These are phyloP conservation scores for Agonopterix alstromeriana DNA, from an alignment of 2,888 invertebrate genomes.

Conservation along the genomic window DNA sequence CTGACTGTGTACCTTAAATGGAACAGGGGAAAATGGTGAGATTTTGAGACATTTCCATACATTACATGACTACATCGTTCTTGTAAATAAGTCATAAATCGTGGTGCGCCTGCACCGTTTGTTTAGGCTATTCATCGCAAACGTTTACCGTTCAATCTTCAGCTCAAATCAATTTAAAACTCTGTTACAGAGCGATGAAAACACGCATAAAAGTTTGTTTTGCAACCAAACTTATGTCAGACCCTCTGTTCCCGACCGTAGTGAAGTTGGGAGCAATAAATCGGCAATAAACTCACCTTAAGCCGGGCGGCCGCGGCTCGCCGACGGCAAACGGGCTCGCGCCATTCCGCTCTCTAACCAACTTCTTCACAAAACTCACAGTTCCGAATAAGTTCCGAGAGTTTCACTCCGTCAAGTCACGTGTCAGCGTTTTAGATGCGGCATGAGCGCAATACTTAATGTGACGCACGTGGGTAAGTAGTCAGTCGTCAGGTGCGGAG, in stretches of 20 bases:
- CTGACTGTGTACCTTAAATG: no score
- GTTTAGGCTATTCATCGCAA: slow-evolving; percentile 33
- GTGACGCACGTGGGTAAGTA: slow-evolving; percentile 64
- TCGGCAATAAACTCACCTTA: slow-evolving; percentile 75
- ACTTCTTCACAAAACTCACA: slow-evolving; percentile 71
- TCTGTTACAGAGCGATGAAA: slow-evolving; percentile 28
- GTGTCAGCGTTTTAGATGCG: slow-evolving; percentile 68
- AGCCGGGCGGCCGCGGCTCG: slow-evolving; percentile 62
- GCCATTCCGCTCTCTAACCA: slow-evolving; percentile 59
- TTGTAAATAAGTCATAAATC: not conserved
- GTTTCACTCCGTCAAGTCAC: slow-evolving; percentile 69
- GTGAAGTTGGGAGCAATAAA: slow-evolving; percentile 59
- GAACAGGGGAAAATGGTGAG: no score
- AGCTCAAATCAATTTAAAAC: slow-evolving; percentile 31
- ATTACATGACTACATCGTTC: no score
- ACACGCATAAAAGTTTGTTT: slow-evolving; percentile 59
- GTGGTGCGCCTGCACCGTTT: slow-evolving; percentile 9
- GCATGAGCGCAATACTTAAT: slow-evolving; percentile 72
- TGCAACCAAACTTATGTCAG: slow-evolving; percentile 45
- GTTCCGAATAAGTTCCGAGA: slow-evolving; percentile 49
- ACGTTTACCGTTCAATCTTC: slow-evolving; percentile 19
- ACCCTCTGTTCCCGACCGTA: slow-evolving; percentile 44
- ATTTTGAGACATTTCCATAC: no score
- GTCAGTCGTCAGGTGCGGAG: slow-evolving; percentile 43
- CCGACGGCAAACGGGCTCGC: slow-evolving; percentile 66